A percentile compares a stretch with the other conserved stretches of the same genome.
Conservation (phyloP, 2,888 invertebrate species). For the Phytoseiulus persimilis region DNA sequence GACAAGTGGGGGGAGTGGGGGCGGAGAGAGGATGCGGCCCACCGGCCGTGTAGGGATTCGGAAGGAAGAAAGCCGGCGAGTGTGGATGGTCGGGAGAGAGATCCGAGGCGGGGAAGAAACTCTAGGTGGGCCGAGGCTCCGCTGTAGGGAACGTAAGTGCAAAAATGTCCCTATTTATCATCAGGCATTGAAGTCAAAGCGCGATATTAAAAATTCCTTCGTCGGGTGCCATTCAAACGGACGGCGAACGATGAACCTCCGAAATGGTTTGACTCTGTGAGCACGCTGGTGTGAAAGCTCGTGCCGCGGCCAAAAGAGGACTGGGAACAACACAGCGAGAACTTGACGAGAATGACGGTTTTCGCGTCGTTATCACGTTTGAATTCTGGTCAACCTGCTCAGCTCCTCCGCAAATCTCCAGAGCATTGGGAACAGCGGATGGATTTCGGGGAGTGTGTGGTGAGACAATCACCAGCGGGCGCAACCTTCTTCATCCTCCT, state of each 20-base stretch:
- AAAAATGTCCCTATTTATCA: constrained; percentile 39
- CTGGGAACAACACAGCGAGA: neutral
- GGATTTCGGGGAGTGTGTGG: too few relatives aligned
- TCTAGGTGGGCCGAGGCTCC: neutral
- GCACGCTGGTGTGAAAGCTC: neutral
- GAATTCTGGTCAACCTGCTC: too few relatives aligned
- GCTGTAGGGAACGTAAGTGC: constrained; percentile 26
- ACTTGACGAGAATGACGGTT: neutral
- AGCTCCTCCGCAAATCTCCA: too few relatives aligned
- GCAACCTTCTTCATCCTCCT: too few relatives aligned
- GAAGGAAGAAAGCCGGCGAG: neutral
- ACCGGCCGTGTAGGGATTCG: neutral
- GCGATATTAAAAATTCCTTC: constrained; percentile 5
- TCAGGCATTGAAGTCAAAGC: constrained; percentile 14
- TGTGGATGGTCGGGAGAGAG: neutral
- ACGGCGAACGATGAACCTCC: neutral
- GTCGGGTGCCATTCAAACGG: constrained; percentile 5
- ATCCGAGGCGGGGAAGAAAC: neutral
- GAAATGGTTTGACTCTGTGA: neutral
- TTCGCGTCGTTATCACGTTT: neutral
- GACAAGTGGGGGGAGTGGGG: neutral
- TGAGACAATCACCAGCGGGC: too few relatives aligned
- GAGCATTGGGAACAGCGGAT: too few relatives aligned
- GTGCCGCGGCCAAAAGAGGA: neutral
- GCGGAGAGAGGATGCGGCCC: neutral